Evolutionary conservation across 1,140 invertebrate species (phyloP).

Genomic region (Sycophaga agraensis): DNA sequence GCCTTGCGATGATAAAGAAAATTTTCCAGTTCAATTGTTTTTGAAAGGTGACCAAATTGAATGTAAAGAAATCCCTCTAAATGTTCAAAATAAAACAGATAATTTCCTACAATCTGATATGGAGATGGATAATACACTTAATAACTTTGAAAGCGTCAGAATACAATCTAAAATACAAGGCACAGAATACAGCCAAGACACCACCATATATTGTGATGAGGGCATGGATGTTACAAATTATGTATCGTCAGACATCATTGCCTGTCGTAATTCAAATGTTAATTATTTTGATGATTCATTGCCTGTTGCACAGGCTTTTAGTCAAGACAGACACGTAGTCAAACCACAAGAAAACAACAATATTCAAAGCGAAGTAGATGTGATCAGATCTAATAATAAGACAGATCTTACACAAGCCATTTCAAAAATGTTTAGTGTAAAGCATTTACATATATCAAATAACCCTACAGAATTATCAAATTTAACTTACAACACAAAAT

Average conservation of each 20-base stretch:
- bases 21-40: conserved; percentile 29
- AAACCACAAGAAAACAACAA: too few species aligned
- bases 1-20: conserved; percentile 26
- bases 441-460: neutral
- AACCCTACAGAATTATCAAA: neutral
- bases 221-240: conserved; percentile 17
- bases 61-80: conserved; percentile 3
- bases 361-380: neutral
- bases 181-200: neutral
- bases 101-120: neutral
- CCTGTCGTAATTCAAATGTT: neutral
- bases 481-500: neutral
- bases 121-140: neutral
- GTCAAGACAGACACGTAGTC: too few species aligned
- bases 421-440: neutral
- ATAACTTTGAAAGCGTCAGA: neutral
- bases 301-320: neutral
- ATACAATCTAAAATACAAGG: neutral
- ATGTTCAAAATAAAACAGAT: neutral
- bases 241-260: neutral
- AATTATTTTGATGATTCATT: neutral
- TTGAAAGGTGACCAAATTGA: conserved; percentile 15
- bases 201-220: conserved; percentile 25
- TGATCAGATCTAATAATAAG: neutral
- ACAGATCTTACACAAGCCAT: conserved; percentile 1